Conservation (phyloP, 2,797 vertebrate species). For the Sparus aurata region DNA sequence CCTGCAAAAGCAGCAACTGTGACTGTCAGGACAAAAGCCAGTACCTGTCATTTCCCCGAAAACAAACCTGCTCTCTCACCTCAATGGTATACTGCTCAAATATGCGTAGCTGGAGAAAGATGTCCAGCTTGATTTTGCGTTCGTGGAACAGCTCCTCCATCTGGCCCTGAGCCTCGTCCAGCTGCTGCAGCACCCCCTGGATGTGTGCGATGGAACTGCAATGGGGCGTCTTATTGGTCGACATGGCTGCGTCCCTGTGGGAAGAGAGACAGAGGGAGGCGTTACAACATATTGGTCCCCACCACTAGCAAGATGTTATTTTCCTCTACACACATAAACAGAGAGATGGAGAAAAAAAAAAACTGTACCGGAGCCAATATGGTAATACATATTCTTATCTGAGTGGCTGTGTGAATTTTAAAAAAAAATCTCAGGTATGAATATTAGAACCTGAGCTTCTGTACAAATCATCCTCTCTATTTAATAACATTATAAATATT, state of each 20-base stretch:
- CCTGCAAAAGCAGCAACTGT: background rate
- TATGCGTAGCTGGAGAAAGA: conserved; percentile 96
- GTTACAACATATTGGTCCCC: background rate
- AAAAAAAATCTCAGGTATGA: conserved; percentile 20
- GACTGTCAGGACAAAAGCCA: background rate
- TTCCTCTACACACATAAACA: background rate
- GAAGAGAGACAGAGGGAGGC: background rate
- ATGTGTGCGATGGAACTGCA: conserved; percentile 99
- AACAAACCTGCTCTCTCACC: conserved; percentile 69
- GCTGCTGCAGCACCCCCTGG: conserved; percentile 98
- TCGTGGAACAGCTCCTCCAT: conserved; percentile 99
- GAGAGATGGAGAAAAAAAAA: background rate
- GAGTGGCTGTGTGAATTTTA: background rate
- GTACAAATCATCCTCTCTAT: conserved; percentile 90
- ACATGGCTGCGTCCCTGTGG: conserved; percentile 95
- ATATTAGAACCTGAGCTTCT: conserved; percentile 88
- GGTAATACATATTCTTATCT: background rate
- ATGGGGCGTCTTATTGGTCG: conserved; percentile 97
- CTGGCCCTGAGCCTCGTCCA: conserved; percentile 99
- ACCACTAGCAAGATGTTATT: background rate
- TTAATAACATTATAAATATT: conserved; percentile 86
- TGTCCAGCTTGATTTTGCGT: conserved; percentile 98
- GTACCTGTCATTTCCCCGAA: background rate
- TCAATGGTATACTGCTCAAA: conserved; percentile 98
- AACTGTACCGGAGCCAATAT: background rate